A percentile compares a stretch with the other conserved stretches of the same genome.
These are phyloP conservation scores for Drosophila quinaria DNA, from an alignment of 2,888 invertebrate genomes.

Conservation along the genomic window DNA sequence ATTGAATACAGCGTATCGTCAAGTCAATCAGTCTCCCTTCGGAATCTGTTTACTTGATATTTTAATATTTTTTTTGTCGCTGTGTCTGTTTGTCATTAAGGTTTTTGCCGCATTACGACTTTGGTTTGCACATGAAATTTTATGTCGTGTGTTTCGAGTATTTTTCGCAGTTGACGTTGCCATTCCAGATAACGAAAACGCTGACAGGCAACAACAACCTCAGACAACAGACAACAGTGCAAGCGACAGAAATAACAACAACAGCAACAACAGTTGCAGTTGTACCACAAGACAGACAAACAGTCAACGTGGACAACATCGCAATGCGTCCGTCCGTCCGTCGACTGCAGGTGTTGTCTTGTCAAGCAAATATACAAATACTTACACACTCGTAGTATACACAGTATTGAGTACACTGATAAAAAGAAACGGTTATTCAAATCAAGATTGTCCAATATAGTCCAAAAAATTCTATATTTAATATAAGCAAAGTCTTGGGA, in stretches of 20 bases:
- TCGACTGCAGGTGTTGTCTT: conserved; percentile 51
- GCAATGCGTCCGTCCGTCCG: conserved; percentile 18
- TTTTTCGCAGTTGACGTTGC: conserved; percentile 51
- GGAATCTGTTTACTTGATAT: background rate
- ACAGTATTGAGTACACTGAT: background rate
- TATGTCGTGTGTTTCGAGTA: conserved; percentile 65
- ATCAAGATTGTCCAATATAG: too few species aligned
- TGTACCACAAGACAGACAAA: conserved; percentile 26
- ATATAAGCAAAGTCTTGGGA: too few species aligned
- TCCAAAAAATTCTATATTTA: too few species aligned
- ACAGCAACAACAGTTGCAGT: conserved; percentile 15
- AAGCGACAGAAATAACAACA: conserved; percentile 29
- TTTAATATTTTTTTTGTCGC: conserved; percentile 3
- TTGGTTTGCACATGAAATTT: conserved; percentile 78
- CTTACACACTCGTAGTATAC: background rate
- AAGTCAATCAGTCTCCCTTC: background rate
- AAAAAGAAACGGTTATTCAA: background rate
- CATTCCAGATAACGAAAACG: conserved; percentile 52
- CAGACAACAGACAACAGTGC: conserved; percentile 10
- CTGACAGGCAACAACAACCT: conserved; percentile 39
- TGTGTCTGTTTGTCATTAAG: conserved; percentile 60
- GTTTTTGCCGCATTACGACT: conserved; percentile 53
- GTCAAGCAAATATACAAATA: conserved; percentile 11
- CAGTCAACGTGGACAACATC: conserved; percentile 9
- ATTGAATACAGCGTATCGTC: background rate